Conservation (phyloP, 2,888 invertebrate genomes). For the Plagiodera versicolora region DNA sequence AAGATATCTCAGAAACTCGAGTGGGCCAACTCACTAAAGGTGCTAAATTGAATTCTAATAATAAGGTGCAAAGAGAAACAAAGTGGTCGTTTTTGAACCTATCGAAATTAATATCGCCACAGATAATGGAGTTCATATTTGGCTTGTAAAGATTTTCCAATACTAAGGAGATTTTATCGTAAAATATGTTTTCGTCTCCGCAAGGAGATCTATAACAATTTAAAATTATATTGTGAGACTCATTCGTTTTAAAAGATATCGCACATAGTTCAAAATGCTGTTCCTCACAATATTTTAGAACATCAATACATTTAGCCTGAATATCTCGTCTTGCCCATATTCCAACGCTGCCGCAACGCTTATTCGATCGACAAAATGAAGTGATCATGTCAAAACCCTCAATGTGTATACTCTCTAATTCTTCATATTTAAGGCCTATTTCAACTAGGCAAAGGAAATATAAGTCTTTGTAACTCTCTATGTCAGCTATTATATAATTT, state of each 20-base stretch:
- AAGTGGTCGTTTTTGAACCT: too few relatives aligned
- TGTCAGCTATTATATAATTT: background rate
- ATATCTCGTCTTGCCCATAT: background rate
- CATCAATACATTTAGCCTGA: background rate
- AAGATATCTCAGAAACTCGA: background rate
- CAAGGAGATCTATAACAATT: constrained; percentile 6
- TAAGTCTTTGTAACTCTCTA: background rate
- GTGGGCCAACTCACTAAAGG: background rate
- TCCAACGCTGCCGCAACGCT: background rate
- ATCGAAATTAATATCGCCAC: constrained; percentile 1
- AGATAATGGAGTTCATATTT: background rate
- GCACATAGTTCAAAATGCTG: background rate
- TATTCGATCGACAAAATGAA: background rate
- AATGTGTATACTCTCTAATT: background rate
- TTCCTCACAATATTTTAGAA: background rate
- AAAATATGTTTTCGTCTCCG: background rate
- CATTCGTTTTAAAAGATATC: background rate
- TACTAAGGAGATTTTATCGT: background rate
- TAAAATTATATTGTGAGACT: background rate
- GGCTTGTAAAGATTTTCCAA: background rate
- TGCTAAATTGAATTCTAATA: background rate
- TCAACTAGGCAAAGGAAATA: background rate
- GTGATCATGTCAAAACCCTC: background rate
- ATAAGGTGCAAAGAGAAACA: background rate
- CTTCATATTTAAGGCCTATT: background rate